Conservation (phyloP, 2,113 vertebrate species). For the Tautogolabrus adspersus region DNA sequence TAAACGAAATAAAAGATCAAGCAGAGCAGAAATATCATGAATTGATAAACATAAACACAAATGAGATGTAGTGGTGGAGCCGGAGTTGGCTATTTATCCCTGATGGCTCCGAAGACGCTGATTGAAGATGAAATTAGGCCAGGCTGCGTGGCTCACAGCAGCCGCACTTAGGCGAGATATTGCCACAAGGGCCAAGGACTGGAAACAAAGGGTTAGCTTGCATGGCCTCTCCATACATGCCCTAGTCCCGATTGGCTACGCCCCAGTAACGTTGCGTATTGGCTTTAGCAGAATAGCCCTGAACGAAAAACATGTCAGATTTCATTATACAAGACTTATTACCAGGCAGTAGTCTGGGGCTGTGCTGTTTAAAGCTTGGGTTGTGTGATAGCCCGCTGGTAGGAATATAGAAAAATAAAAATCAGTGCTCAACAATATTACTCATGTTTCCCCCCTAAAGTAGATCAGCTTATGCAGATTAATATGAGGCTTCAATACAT, state of each 20-base stretch:
- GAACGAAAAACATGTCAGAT: constrained; percentile 75
- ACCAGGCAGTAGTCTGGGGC: constrained; percentile 46
- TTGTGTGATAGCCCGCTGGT: constrained; percentile 20
- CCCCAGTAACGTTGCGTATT: constrained; percentile 71
- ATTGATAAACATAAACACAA: constrained; percentile 50
- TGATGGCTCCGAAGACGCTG: constrained; percentile 73
- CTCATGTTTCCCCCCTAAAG: constrained; percentile 51
- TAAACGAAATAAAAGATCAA: constrained; percentile 42
- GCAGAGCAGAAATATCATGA: constrained; percentile 22
- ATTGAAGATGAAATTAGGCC: constrained; percentile 84
- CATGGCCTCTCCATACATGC: constrained; percentile 55
- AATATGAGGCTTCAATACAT: constrained; percentile 38
- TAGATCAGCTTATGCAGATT: constrained; percentile 55
- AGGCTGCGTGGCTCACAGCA: constrained; percentile 63
- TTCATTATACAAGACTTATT: constrained; percentile 68
- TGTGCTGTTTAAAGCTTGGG: constrained; percentile 57
- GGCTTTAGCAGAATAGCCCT: constrained; percentile 74
- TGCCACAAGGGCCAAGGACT: constrained; percentile 69
- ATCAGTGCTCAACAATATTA: constrained; percentile 42
- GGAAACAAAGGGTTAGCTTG: constrained; percentile 77
- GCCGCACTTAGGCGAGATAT: constrained; percentile 69
- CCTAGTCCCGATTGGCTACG: constrained; percentile 68
- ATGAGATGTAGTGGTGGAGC: constrained; percentile 40
- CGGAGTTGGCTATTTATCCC: constrained; percentile 61
- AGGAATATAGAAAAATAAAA: constrained; percentile 40